phyloP scores from a whole-genome alignment of 2,113 vertebrate genomes.

The Epinephelus moara region DNA sequence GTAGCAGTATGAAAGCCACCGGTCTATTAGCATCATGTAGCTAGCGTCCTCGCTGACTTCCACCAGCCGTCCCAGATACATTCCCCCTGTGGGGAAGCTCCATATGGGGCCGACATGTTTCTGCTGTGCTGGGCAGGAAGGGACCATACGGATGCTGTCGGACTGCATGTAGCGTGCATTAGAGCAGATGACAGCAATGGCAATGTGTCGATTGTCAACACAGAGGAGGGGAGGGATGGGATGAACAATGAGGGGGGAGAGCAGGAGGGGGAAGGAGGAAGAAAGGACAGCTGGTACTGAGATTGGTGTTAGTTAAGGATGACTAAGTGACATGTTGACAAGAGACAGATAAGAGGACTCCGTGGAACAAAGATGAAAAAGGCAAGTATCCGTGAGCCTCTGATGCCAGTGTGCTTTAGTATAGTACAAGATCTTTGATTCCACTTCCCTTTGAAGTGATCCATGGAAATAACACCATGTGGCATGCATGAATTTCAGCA shows the following conservation, averaged over 20 bases:
- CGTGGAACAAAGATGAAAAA: slow-evolving; percentile 58
- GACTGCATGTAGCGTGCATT: slow-evolving; percentile 34
- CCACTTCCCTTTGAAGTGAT: slow-evolving; percentile 65
- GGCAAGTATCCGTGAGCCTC: slow-evolving; percentile 38
- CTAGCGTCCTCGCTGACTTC: slow-evolving; percentile 33
- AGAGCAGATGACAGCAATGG: slow-evolving; percentile 51
- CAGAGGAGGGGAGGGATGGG: slow-evolving; percentile 4
- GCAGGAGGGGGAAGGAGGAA: slow-evolving; percentile 22
- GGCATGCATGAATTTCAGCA: slow-evolving; percentile 61
- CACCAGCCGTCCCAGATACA: slow-evolving; percentile 41
- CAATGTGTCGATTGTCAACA: slow-evolving; percentile 53
- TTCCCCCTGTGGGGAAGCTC: slow-evolving; percentile 51
- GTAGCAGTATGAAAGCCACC: slow-evolving; percentile 11
- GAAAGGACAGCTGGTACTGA: slow-evolving; percentile 60
- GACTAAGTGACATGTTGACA: slow-evolving; percentile 74
- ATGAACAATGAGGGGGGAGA: slow-evolving; percentile 29
- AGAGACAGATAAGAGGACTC: slow-evolving; percentile 58
- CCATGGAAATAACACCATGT: slow-evolving; percentile 63
- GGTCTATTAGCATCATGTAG: slow-evolving; percentile 39
- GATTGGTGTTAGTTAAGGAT: slow-evolving; percentile 67
- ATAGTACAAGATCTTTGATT: slow-evolving; percentile 67
- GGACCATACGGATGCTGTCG: slow-evolving; percentile 49
- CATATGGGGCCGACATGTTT: slow-evolving; percentile 64
- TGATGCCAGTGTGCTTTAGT: slow-evolving; percentile 53
- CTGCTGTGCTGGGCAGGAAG: slow-evolving; percentile 18